These are phyloP conservation scores for Lepidostoma basale DNA, from an alignment of 1,140 invertebrate genomes.

Conservation along the genomic window DNA sequence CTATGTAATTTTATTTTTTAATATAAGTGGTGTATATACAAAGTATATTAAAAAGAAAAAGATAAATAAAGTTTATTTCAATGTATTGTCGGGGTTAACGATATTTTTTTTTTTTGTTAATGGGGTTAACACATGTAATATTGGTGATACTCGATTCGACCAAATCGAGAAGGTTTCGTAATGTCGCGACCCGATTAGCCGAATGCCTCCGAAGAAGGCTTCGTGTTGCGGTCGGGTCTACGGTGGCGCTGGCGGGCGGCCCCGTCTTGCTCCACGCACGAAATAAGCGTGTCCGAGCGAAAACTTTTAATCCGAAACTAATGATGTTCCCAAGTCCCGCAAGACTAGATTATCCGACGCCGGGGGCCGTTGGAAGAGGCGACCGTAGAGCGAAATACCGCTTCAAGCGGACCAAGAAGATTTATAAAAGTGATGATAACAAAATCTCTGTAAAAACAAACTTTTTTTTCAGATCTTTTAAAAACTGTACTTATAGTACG, in stretches of 20 bases:
- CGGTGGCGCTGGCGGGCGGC: background rate
- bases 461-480: too few relatives aligned
- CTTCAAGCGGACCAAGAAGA: constrained; percentile 16
- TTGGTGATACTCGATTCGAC: too few relatives aligned
- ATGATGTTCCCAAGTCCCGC: constrained; percentile 39
- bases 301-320: constrained; percentile 47
- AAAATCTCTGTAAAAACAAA: too few relatives aligned
- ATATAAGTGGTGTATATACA: too few relatives aligned
- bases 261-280: constrained; percentile 30
- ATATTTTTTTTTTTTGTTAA: too few relatives aligned
- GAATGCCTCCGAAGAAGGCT: background rate
- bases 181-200: background rate
- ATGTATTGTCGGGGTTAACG: too few relatives aligned
- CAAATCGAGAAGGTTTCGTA: constrained; percentile 1
- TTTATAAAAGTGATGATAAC: too few relatives aligned
- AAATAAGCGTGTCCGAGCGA: constrained; percentile 37
- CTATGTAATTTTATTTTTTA: too few relatives aligned
- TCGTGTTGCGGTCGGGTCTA: background rate
- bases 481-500: too few relatives aligned
- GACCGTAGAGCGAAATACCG: background rate
- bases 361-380: background rate
- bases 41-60: too few relatives aligned
- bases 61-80: too few relatives aligned
- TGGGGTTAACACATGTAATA: too few relatives aligned
- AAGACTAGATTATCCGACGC: constrained; percentile 16